Conservation (phyloP, 2,888 invertebrate species). For the Drosophila buzzatii region DNA sequence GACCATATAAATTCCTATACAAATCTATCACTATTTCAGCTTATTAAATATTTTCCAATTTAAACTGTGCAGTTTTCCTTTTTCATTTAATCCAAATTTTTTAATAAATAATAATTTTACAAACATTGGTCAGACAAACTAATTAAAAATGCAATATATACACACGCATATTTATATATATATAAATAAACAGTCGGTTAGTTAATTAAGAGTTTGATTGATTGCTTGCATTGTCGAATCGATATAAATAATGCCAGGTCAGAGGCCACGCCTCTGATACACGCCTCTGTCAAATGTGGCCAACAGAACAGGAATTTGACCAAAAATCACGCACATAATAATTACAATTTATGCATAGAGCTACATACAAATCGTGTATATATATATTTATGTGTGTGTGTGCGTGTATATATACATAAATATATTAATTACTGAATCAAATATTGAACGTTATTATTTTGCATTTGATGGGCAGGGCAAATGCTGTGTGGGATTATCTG, state of each 20-base stretch:
- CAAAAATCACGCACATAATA: slow-evolving; percentile 74
- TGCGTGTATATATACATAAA: neutral
- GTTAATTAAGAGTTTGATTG: slow-evolving; percentile 76
- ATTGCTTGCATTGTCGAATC: slow-evolving; percentile 59
- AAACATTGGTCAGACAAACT: slow-evolving; percentile 37
- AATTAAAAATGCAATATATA: slow-evolving; percentile 59
- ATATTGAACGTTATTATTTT: slow-evolving; percentile 60
- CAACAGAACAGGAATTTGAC: slow-evolving; percentile 40
- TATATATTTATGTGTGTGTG: neutral
- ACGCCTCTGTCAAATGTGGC: slow-evolving; percentile 1
- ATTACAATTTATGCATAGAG: slow-evolving; percentile 56
- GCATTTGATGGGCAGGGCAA: slow-evolving; percentile 10
- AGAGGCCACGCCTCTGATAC: neutral
- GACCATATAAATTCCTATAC: no score
- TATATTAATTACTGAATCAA: slow-evolving; percentile 63
- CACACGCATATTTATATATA: slow-evolving; percentile 19
- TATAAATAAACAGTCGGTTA: slow-evolving; percentile 58
- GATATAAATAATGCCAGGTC: slow-evolving; percentile 42
- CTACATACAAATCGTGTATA: neutral
- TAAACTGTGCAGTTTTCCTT: neutral
- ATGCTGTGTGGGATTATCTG: slow-evolving; percentile 23
- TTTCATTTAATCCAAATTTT: neutral
- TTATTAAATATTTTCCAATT: neutral
- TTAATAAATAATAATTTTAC: slow-evolving; percentile 2
- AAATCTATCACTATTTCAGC: neutral